Conservation (phyloP, 2,113 vertebrate genomes). For the Rafetus swinhoei region DNA sequence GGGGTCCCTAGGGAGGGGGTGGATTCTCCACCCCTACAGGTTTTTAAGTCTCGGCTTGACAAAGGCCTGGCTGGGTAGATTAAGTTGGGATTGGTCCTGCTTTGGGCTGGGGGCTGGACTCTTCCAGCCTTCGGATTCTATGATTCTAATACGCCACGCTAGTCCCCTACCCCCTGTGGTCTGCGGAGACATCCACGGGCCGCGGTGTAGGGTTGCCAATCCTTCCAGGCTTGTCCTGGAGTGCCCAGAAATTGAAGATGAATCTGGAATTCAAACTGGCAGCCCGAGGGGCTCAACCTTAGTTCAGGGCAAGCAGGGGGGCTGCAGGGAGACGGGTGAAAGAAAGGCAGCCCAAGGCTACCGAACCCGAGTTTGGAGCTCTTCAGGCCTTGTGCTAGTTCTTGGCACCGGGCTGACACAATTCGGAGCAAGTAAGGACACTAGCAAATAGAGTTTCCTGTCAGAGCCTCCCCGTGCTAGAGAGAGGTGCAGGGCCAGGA, state of each 20-base stretch:
- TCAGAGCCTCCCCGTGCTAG: accelerated
- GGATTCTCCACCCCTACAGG: too few relatives aligned
- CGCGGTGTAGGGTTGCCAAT: too few relatives aligned
- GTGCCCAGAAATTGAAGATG: too few relatives aligned
- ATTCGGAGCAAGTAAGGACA: accelerated
- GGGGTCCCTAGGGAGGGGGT: too few relatives aligned
- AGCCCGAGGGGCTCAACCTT: accelerated
- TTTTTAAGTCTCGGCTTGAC: too few relatives aligned
- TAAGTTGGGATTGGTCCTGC: too few relatives aligned
- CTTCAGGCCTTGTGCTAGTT: not conserved
- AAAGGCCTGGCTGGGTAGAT: too few relatives aligned
- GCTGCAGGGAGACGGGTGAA: accelerated
- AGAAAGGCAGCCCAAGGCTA: accelerated
- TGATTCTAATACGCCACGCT: too few relatives aligned
- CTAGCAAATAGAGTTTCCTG: accelerated
- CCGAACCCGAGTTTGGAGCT: accelerated
- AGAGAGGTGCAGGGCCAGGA: not conserved
- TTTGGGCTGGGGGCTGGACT: too few relatives aligned
- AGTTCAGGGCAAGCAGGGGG: accelerated
- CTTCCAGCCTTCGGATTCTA: too few relatives aligned
- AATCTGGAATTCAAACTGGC: too few relatives aligned
- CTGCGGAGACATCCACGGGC: not conserved
- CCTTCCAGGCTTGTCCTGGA: too few relatives aligned
- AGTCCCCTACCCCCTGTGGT: not conserved
- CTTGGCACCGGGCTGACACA: not conserved